Evolutionary conservation across 2,888 invertebrate species (phyloP), one percentile per base, ranked within the genome.

Genomic region (Crioceris asparagi): DNA sequence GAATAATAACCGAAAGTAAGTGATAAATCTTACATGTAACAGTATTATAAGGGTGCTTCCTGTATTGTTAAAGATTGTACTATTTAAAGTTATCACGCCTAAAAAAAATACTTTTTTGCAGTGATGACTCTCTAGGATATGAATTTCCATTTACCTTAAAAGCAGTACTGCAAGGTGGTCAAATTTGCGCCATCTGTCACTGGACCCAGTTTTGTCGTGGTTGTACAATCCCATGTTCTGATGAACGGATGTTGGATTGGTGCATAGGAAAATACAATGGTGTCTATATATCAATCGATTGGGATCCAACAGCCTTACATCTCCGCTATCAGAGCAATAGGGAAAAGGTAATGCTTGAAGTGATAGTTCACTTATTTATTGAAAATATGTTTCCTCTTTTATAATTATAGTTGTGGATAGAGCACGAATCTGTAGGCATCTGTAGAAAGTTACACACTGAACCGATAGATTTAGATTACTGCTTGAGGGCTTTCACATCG

Each of bases 281-380:
- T 14, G 57, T 70, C 53, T 65, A 73, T 57, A 71, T 92, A 47
- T 88, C 90, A 44, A 81, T 93, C 44, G 92, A 93, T 69, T 93
- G 93, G 92, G 91, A 93, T 64, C 90, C 90, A 41, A 91, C 91
- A 0, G 91, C 92, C 30, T 69, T 92, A 51, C 92, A 93, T 67
- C 74, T 93, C 51, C 74, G 91, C 25, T 92, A 62, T 41, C 64
- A 64, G 41, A 61, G 59, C 43, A 56, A 54, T 33, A 48, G 65
- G 26, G 65, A 65, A 38, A 62, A 61, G 49, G 59, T 60, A 43
- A 43, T n/a, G n/a, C n/a, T 37, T 26, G 21, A 12, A 17, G 8
- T 17, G 8, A 19, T 36, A 4, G 6, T 25, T 25, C n/a, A 4
- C 6, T 25, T 4, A 25, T 25, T 4, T 25, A n/a, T n/a, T n/a